Conservation (phyloP, 2,888 invertebrate species). For the Penaeus monodon region DNA sequence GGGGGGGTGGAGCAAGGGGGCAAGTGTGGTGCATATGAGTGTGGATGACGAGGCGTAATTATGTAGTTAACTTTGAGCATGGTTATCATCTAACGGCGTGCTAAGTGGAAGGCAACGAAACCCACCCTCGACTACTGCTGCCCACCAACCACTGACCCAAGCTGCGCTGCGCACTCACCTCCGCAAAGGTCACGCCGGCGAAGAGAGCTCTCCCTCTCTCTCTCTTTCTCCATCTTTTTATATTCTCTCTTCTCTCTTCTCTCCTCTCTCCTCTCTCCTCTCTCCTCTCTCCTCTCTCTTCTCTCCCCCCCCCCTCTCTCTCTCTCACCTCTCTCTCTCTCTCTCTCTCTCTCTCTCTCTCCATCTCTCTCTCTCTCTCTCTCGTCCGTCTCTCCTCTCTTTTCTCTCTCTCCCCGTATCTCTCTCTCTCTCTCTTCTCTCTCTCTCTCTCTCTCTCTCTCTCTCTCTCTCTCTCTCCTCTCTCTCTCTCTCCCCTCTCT, state of each 20-base stretch:
- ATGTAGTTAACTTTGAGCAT: no score
- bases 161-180: no score
- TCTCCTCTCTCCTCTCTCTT: background rate
- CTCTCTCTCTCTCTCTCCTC: background rate
- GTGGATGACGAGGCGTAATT: no score
- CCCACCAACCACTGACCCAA: no score
- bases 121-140: no score
- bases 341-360: background rate
- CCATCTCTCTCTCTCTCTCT: background rate
- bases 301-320: background rate
- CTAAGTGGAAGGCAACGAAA: no score
- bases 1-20: no score
- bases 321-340: background rate
- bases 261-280: background rate
- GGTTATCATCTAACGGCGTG: no score
- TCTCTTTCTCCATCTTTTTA: constrained; percentile 12
- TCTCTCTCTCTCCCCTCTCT: background rate
- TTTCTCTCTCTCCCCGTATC: background rate
- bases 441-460: background rate
- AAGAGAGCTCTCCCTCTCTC: background rate
- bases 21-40: no score
- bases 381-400: constrained; percentile 4
- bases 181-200: no score
- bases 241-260: background rate
- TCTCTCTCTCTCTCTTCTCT: background rate